Percentiles rank a stretch among this genome's conserved stretches.
These are phyloP conservation scores for Drosophila micromelanica DNA, from an alignment of 1,140 invertebrate genomes.

Conservation along the genomic window DNA sequence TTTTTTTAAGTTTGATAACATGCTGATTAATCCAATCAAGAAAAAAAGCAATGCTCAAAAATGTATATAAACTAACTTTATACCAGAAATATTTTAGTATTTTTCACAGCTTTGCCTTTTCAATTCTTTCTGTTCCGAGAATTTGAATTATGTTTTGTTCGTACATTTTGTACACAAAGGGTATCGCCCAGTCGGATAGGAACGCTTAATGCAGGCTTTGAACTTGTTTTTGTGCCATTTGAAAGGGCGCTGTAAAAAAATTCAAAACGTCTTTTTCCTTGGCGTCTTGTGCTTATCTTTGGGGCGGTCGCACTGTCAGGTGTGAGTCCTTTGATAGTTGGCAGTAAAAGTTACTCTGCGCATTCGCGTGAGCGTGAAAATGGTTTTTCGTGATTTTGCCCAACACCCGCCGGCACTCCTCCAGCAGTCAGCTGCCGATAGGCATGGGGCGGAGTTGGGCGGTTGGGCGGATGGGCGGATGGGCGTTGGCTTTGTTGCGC, in stretches of 20 bases:
- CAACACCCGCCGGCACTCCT: neutral
- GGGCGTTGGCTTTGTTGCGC: slow-evolving; percentile 80
- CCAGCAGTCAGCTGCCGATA: neutral
- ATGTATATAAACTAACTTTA: no score
- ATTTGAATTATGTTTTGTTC: no score
- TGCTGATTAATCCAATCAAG: no score
- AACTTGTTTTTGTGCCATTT: slow-evolving; percentile 19
- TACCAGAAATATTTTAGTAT: no score
- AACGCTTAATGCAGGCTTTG: no score
- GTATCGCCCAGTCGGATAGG: neutral
- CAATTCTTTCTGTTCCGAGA: no score
- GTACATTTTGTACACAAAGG: no score
- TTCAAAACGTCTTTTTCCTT: slow-evolving; percentile 52
- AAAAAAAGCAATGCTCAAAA: no score
- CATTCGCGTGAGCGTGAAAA: slow-evolving; percentile 80
- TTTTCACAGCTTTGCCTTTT: no score
- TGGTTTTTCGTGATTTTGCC: slow-evolving; percentile 69
- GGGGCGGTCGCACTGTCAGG: slow-evolving; percentile 58
- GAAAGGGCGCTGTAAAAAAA: slow-evolving; percentile 36
- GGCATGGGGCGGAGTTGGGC: neutral
- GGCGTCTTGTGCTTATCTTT: slow-evolving; percentile 66
- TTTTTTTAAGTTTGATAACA: no score
- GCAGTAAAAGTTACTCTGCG: slow-evolving; percentile 70
- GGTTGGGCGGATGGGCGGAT: slow-evolving; percentile 1
- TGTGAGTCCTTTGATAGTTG: slow-evolving; percentile 77